Evolutionary conservation across 2,888 invertebrate species (phyloP), one percentile per base, ranked within the genome.

Genomic region (Ryuthela nishihirai): DNA sequence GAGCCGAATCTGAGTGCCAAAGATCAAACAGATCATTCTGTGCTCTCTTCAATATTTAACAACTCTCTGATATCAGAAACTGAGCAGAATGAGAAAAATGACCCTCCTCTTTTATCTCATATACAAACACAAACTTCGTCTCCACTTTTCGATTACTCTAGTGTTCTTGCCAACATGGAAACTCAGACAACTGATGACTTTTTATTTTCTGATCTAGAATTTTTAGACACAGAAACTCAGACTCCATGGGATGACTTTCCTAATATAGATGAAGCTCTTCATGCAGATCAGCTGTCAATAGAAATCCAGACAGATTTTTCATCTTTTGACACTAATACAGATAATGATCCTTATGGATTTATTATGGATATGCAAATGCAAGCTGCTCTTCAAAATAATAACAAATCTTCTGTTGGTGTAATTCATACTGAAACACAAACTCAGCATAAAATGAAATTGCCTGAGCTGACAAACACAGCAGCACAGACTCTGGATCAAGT

Each of bases 141-240:
- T 18, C 36, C 41, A 15, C 38, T 24, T 34, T 32, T 40, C 2
- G 20, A 50, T 3, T 48, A 54, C 43, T 54, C 34, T 17, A 54
- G 46, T 23, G 12, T 61, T 3, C 36, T 61, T 15, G 54, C 54
- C n/a, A 49, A 61, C 32, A 61, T 45, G 53, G 53, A 55, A 35
- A 62, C 62, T 5, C 55, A 62, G 26, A 56, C 56, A 17, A 56
- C 56, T 15, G 64, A 63, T 26, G 62, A 65, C 17, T 58, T 61
- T 18, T 26, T 40, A 18, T 46, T 65, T 18, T 50, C 58, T 10
- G 65, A 65, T 40, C 39, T 62, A 10, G 65, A 65, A 43, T 59
- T 65, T 47, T 60, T 48, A n/a, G 65, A 65, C 36, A 65, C 62
- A 12, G 65, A 65, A 45, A 65, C 65, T 15, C 65, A 65, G 60